Base-by-base conservation (phyloP, 2,113 vertebrate species). In the Megaleporinus macrocephalus region DNA sequence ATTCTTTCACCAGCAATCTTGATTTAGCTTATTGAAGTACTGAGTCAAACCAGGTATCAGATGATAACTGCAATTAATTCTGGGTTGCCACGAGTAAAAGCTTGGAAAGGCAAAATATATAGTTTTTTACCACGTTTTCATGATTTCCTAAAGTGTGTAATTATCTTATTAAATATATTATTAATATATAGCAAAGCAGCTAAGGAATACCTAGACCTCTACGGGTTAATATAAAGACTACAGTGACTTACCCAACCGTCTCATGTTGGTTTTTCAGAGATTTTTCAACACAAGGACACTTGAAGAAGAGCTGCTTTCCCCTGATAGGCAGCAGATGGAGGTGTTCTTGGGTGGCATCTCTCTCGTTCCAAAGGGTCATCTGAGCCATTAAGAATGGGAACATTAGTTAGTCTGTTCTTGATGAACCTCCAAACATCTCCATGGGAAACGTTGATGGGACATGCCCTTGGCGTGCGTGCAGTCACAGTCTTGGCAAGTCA, bases 361-460 rank as follows among this genome's bases (percentile, higher is more conserved):
- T 76, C 73, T 86, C 80, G 33, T 89, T 92, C 88, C 86, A 87
- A 90, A 88, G 90, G 91, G 92, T 91, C 92, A 92, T 90, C 87
- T 82, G 61, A 53, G 86, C 88, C 78, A 92, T 94, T 92, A 92
- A 70, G 85, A 90, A 83, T 83, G 79, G 78, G 78, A 88, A 86
- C 89, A 90, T 90, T 88, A 90, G 89, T 87, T 91, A 55, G 89
- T 87, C 83, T 83, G 81, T 77, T 81, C 61, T 70, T 80, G 66
- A 81, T 72, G 62, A 83, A 81, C 53, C 74, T 81, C 61, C 74
- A 78, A 76, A 80, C 66, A 82, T 72, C 81, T 73, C 74, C 62
- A 70, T 77, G 55, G 85, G 82, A 83, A 81, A 70, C 51, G 62
- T 82, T 91, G 85, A 86, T 87, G 76, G 89, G 84, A 88, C 86